phyloP scores from a whole-genome alignment of 2,888 invertebrate genomes.

The Molanna angustata region DNA sequence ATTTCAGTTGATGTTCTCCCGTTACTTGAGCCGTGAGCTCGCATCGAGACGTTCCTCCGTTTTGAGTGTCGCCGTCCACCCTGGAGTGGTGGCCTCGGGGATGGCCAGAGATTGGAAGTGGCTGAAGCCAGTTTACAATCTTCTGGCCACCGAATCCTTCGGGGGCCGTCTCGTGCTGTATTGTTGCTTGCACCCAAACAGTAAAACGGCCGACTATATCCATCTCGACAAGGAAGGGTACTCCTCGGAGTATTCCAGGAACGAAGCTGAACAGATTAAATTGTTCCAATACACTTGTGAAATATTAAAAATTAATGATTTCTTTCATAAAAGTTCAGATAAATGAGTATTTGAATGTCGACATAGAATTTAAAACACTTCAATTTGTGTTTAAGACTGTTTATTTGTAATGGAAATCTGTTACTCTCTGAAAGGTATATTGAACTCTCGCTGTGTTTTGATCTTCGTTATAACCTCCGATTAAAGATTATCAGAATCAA shows the following conservation, averaged over 20 bases:
- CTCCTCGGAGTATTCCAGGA: not conserved
- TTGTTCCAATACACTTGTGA: conserved; percentile 67
- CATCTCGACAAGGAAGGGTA: not conserved
- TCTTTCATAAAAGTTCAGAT: conserved; percentile 32
- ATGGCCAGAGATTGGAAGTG: conserved; percentile 10
- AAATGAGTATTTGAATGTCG: no score
- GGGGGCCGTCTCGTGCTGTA: conserved; percentile 5
- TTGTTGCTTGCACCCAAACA: conserved; percentile 2
- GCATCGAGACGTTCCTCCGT: not conserved
- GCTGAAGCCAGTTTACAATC: not conserved
- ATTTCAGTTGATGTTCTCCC: conserved; percentile 17
- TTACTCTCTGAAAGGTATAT: no score
- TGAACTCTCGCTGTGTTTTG: no score
- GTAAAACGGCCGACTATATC: conserved; percentile 4
- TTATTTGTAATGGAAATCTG: no score
- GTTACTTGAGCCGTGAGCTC: conserved; percentile 4
- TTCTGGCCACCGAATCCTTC: not conserved
- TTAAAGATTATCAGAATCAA: no score
- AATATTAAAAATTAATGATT: conserved; percentile 52
- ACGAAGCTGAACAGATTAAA: conserved; percentile 51
- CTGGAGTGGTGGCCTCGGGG: conserved; percentile 13
- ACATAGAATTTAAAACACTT: no score
- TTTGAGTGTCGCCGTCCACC: conserved; percentile 12
- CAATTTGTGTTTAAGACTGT: no score
- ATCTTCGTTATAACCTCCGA: no score